A percentile compares a stretch with the other conserved stretches of the same genome.
Conservation (phyloP, 2,797 vertebrate species). For the Ibycter americanus region DNA sequence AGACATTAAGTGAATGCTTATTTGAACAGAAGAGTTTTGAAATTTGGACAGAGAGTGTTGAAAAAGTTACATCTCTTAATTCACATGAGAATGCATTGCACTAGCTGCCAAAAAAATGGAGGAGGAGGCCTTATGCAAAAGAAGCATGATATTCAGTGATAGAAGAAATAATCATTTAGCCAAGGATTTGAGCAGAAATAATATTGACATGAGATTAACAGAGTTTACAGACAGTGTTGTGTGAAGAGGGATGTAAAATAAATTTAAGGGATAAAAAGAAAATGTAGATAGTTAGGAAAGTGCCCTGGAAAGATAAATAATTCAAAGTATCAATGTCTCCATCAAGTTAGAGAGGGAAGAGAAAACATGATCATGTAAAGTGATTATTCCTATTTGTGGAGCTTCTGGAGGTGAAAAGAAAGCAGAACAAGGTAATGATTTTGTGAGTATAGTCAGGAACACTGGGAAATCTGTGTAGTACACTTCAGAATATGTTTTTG, state of each 20-base stretch:
- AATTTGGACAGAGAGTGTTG: neutral
- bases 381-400: neutral
- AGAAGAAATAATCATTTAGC: neutral
- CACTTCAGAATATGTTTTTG: neutral
- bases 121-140: neutral
- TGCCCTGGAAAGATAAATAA: neutral
- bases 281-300: neutral
- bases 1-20: neutral
- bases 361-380: neutral
- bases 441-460: neutral
- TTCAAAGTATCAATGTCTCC: neutral
- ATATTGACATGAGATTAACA: neutral
- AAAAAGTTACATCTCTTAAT: neutral
- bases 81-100: neutral
- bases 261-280: neutral
- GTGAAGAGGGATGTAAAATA: neutral
- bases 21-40: neutral
- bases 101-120: neutral
- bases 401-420: neutral
- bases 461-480: neutral
- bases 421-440: neutral
- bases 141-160: neutral
- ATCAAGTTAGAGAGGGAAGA: neutral
- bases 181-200: neutral
- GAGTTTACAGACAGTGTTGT: neutral